phyloP scores from a whole-genome alignment of 1,140 invertebrate species.

The Pomacea maculata region DNA sequence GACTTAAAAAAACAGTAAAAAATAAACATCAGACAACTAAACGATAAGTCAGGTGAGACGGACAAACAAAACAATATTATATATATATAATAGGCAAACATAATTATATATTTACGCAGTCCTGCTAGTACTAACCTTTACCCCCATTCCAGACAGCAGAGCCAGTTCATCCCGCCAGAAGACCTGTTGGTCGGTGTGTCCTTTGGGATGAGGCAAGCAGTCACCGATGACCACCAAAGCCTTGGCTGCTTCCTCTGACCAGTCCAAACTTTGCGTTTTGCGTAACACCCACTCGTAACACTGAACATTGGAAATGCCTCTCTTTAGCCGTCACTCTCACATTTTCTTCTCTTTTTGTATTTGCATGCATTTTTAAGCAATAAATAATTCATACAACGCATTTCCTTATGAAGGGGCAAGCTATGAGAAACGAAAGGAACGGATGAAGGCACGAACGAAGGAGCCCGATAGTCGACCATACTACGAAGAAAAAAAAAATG shows the following conservation, averaged over 20 bases:
- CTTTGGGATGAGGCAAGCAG: conserved; percentile 47
- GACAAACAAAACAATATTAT: background rate
- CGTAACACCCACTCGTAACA: conserved; percentile 58
- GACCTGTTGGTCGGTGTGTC: conserved; percentile 53
- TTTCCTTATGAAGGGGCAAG: too few relatives aligned
- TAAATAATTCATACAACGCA: too few relatives aligned
- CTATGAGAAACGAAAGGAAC: too few relatives aligned
- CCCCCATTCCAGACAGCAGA: conserved; percentile 52
- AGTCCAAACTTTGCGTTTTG: conserved; percentile 55
- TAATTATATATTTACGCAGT: background rate
- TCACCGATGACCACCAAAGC: conserved; percentile 61
- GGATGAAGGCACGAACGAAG: too few relatives aligned
- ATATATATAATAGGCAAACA: background rate
- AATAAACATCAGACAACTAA: background rate
- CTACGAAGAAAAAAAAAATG: too few relatives aligned
- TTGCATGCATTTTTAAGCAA: too few relatives aligned
- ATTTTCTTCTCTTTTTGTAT: too few relatives aligned
- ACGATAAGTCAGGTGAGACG: too few relatives aligned
- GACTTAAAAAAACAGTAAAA: background rate
- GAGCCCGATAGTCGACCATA: too few relatives aligned
- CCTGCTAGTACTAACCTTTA: conserved; percentile 40
- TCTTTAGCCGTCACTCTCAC: background rate
- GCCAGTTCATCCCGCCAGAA: conserved; percentile 55
- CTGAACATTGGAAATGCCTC: conserved; percentile 21
- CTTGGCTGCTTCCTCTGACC: conserved; percentile 60